Evolutionary conservation across 2,113 vertebrate species (phyloP).

Genomic region (Orcinus orca): DNA sequence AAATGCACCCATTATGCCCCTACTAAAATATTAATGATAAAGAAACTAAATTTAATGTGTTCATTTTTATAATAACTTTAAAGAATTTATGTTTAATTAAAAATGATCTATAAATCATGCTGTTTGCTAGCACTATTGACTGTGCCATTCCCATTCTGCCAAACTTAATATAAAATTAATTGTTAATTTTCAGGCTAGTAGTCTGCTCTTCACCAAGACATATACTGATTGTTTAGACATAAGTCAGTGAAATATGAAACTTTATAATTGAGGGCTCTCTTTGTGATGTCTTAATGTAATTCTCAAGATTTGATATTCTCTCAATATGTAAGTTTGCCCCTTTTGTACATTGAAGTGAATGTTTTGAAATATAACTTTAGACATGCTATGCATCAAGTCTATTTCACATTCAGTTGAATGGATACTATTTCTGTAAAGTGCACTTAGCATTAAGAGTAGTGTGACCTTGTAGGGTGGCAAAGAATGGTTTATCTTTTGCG

Average conservation of each 20-base stretch:
- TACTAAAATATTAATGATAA: conserved; percentile 80
- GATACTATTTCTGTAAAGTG: conserved; percentile 58
- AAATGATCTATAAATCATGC: conserved; percentile 79
- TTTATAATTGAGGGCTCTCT: conserved; percentile 48
- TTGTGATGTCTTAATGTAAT: conserved; percentile 44
- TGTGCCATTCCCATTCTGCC: conserved; percentile 71
- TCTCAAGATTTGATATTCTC: conserved; percentile 53
- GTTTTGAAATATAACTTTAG: conserved; percentile 56
- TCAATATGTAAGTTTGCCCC: neutral
- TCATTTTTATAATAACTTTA: conserved; percentile 77
- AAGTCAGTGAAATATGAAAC: conserved; percentile 68
- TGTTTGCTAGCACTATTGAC: conserved; percentile 80
- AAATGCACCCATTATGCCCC: conserved; percentile 54
- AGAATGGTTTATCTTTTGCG: conserved; percentile 75
- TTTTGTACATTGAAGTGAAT: neutral
- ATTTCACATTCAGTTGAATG: conserved; percentile 60
- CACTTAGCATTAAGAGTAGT: conserved; percentile 73
- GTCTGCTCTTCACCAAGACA: conserved; percentile 54
- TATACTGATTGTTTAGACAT: conserved; percentile 52
- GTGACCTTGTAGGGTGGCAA: conserved; percentile 74
- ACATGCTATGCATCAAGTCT: conserved; percentile 47
- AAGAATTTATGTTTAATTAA: conserved; percentile 82
- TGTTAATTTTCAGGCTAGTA: conserved; percentile 79
- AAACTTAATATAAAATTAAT: conserved; percentile 83
- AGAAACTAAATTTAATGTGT: conserved; percentile 64